phyloP scores from a whole-genome alignment of 2,113 vertebrate species.

The Malurus melanocephalus region DNA sequence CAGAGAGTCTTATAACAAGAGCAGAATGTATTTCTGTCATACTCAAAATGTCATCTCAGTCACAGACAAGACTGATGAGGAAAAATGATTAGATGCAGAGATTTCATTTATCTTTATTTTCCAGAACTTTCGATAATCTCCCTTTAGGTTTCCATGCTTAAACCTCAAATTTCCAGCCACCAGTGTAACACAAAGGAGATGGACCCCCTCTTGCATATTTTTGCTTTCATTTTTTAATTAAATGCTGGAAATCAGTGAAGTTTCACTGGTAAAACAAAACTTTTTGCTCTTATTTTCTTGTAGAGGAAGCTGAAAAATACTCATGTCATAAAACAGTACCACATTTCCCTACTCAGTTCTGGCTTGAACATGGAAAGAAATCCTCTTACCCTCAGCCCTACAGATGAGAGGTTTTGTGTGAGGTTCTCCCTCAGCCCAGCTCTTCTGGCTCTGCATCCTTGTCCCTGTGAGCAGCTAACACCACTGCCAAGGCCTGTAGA shows the following conservation, averaged over 20 bases:
- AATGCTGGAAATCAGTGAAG: not conserved
- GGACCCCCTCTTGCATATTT: not conserved
- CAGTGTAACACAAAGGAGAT: not conserved
- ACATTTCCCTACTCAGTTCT: not conserved
- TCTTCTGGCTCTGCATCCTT: not conserved
- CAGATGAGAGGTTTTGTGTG: not conserved
- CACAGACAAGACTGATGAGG: conserved; percentile 13
- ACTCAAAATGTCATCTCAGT: conserved; percentile 31
- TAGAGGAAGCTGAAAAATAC: not conserved
- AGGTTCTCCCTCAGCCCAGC: not conserved
- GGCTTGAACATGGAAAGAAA: not conserved
- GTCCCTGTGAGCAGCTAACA: not conserved
- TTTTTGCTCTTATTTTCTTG: not conserved
- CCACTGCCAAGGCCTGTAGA: not conserved
- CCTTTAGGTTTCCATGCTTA: not conserved
- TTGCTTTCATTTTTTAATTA: not conserved
- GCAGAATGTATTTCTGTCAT: conserved; percentile 9
- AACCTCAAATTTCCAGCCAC: not conserved
- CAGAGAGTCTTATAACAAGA: conserved; percentile 11
- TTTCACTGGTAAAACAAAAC: not conserved
- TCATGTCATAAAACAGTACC: rapidly evolving
- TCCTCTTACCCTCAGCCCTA: not conserved
- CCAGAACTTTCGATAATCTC: not conserved
- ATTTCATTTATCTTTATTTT: conserved; percentile 7
- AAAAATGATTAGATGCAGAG: not conserved